Base-by-base conservation (phyloP, 2,888 invertebrate species). In the Pecten maximus region DNA sequence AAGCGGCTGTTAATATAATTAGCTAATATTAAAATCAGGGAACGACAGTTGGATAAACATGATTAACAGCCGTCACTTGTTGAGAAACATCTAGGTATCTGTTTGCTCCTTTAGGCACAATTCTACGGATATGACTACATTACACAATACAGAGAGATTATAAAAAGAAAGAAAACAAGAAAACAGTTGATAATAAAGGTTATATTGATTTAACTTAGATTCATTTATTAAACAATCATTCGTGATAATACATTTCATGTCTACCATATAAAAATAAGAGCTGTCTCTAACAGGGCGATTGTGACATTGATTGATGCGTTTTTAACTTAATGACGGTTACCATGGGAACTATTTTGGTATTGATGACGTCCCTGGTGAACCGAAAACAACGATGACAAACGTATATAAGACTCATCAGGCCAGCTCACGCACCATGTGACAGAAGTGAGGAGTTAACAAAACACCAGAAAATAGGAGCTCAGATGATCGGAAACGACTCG, bases 371-470 rank as follows among this genome's bases (percentile, higher is more conserved):
- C 6, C 74, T 12, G 35, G 35, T 74, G 74, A 74, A 74, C 23
- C 74, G 74, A 35, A 74, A 74, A 74, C 74, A 28, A 8, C 16
- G 74, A 74, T 74, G 74, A 74, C 74, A 74, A 74, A 74, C 74
- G 74, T 35, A 74, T 35, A 74, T 74, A 35, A 10, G 35, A 74
- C 35, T 74, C 74, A 74, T 74, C 35, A 74, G 23, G 28, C 2
- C 74, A 10, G 23, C 28, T 35, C 35, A 74, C 35, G 28, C 74
- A 74, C 35, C 74, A 10, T 23, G 35, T 74, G 74, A 74, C 60
- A 60, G 60, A 60, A 60, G 3, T 23, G 2, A 2, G 8, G 60
- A 60, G 2, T 19, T 60, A 23, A 60, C 60, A 23, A n/a, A 60
- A 60, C 60, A 60, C 23, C 60, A n/a, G 60, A 23, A 60, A 60